Evolutionary conservation across 37 sponge, comb jelly and placozoan species (phyloP), one percentile per base, ranked within the genome.

Genomic region (Halisarca cf. caerulea): DNA sequence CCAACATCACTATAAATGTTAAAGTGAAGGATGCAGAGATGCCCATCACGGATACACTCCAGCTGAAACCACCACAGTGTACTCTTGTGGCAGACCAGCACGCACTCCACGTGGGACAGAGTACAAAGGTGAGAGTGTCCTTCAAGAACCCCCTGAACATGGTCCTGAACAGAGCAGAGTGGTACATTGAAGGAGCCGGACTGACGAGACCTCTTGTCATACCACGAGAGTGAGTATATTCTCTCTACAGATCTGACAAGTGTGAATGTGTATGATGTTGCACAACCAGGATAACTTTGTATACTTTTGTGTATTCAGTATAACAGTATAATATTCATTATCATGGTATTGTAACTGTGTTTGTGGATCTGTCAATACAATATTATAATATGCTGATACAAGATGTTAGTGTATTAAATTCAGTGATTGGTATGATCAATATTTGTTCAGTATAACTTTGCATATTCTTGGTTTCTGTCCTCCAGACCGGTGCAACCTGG

Each of bases 131-230:
- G 38, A 69, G 25, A 25, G 80, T 70, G 18, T 79, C 59, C 82
- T 79, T 88, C 68, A 78, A 36, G 24, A 88, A 88, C 55, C 89
- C 89, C 32, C 58, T 88, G 54, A 79, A 84, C 27, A 79, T 57
- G 53, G 15, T 80, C 11, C 58, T 88, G 43, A 83, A 77, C 57
- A 80, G 83, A 24, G 80, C 83, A 7, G 78, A 55, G 59, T 83
- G 66, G 35, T 43, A 45, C 70, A 42, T 88, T 28, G 89, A 88
- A 78, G 89, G 89, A 54, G 45, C 73, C 66, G 74, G 80, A 68
- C 83, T 88, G 36, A 64, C 66, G 15, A 47, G 41, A 44, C 60
- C 89, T 17, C 2, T 68, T 28, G 69, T 68, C 33, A 68, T 68
- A 28, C 69, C 69, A 27, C 25, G 60, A 59, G 25, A 59, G 60